Conservation (phyloP, 2,888 invertebrate genomes). For the Aphidoletes aphidimyza region DNA sequence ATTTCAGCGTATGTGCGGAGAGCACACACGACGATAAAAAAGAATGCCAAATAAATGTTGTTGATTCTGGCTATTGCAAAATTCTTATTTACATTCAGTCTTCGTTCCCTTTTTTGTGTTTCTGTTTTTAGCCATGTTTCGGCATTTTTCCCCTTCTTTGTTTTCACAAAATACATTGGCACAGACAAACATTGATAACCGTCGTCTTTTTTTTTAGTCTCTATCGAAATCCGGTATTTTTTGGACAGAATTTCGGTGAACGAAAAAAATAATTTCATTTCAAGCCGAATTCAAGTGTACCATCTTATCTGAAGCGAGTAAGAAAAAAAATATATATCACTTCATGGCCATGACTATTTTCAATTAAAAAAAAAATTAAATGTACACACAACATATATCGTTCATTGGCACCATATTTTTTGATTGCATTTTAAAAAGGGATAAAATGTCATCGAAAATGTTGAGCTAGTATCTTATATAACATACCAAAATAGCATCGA, state of each 20-base stretch:
- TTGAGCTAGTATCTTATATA: slow-evolving; percentile 18
- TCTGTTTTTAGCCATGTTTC: not conserved
- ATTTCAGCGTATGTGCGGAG: not conserved
- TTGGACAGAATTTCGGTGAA: no score
- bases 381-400: not conserved
- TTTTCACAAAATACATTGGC: not conserved
- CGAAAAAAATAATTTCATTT: no score
- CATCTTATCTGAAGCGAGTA: not conserved
- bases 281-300: no score
- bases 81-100: slow-evolving; percentile 30
- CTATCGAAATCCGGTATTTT: not conserved
- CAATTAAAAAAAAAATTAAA: not conserved
- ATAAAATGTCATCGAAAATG: not conserved
- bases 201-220: not conserved
- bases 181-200: slow-evolving; percentile 13
- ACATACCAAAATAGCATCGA: not conserved
- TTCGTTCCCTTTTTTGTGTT: not conserved
- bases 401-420: not conserved
- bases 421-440: not conserved
- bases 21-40: not conserved
- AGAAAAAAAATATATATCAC: not conserved
- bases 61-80: slow-evolving; percentile 36
- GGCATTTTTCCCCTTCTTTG: not conserved
- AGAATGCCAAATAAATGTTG: not conserved
- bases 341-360: not conserved